Evolutionary conservation across 1,140 invertebrate species (phyloP), one percentile per base, ranked within the genome.

Genomic region (Nasonia vitripennis): DNA sequence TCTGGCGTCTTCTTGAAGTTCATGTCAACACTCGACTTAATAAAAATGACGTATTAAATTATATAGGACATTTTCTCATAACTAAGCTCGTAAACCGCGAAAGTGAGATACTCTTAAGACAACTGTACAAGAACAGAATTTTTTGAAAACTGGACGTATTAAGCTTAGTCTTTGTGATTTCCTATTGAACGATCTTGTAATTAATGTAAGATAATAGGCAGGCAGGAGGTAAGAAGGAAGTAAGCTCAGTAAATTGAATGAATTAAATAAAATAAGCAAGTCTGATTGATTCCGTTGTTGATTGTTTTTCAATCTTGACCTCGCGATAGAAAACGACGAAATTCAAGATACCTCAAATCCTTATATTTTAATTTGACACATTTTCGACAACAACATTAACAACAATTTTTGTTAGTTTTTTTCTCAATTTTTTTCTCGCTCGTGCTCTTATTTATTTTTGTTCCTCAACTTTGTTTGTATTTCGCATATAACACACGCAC

Each of bases 361-460:
- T 91, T 91, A 90, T 91, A 91, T 91, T 92, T 91, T 90, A 92
- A 91, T 91, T 92, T 91, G 90, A 92, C 91, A 92, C 90, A 92
- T 90, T 90, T 90, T 91, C 89, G 89, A 90, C 89, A 92, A 91
- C 89, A 91, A 91, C 89, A 92, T 89, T 89, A 92, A 91, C 90
- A 92, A 92, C 88, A 92, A 90, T 89, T 90, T 87, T 83, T 88
- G 84, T 89, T 90, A 89, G 87, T 87, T 88, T 87, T 87, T 86
- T 86, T 84, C 81, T 85, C 31, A 85, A 62, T 80, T 85, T 87
- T 85, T 78, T 78, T 67, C 62, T 83, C 80, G 71, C 62, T 84
- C 48, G 17, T 78, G 11, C 11, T 79, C n/a, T 37, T 83, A 67
- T 78, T 78, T 78, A 45, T 41, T 81, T 81, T 67, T 71, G 27